phyloP scores from a whole-genome alignment of 2,113 vertebrate genomes.

The Indicator indicator region DNA sequence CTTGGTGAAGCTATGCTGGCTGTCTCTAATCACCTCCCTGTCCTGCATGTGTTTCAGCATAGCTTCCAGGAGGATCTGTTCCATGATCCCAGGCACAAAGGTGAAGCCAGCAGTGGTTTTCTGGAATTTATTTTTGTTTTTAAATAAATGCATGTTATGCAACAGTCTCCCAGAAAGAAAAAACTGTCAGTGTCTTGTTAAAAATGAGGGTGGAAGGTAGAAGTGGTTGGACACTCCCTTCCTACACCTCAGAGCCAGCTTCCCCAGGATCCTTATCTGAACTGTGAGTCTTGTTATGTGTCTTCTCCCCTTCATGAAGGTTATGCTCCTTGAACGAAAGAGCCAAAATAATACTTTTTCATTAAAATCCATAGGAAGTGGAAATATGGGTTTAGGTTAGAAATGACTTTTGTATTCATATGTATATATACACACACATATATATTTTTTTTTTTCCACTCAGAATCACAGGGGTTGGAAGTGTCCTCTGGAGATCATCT shows the following conservation, averaged over 20 bases:
- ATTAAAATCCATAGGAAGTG: not conserved
- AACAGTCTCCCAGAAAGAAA: not conserved
- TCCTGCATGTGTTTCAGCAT: too few species aligned
- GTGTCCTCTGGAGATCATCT: too few species aligned
- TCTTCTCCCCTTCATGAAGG: not conserved
- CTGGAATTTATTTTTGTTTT: not conserved
- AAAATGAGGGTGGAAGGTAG: not conserved
- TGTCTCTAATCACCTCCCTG: too few species aligned
- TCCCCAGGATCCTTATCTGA: not conserved
- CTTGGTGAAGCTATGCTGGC: too few species aligned
- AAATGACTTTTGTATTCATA: not conserved
- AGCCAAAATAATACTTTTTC: not conserved
- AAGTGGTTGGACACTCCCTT: slow-evolving; percentile 12
- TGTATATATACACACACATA: not conserved
- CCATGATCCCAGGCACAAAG: too few species aligned
- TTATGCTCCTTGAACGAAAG: not conserved
- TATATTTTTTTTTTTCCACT: not conserved
- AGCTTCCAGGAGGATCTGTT: too few species aligned
- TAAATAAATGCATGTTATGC: not conserved
- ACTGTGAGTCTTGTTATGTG: not conserved
- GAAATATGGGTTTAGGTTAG: not conserved
- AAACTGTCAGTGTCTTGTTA: slow-evolving; percentile 35
- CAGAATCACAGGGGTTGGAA: too few species aligned
- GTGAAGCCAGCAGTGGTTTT: not conserved
- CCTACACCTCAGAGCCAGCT: not conserved